phyloP scores from a whole-genome alignment of 2,888 invertebrate species.

The Aleiodes alternator region DNA sequence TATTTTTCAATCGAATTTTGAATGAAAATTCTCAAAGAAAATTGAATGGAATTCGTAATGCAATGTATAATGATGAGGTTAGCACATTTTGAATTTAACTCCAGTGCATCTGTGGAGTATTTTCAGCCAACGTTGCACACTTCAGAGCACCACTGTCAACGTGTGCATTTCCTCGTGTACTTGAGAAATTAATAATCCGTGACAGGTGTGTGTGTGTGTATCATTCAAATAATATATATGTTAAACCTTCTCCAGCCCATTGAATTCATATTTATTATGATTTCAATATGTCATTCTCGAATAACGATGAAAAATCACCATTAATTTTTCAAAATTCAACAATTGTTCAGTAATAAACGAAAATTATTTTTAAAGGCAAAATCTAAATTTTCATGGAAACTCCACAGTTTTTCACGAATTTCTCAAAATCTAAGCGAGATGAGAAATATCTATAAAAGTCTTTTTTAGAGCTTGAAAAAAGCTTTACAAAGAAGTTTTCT shows the following conservation, averaged over 20 bases:
- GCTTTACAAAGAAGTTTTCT: too few relatives aligned
- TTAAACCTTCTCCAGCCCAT: neutral
- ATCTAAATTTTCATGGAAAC: neutral
- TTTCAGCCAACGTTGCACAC: constrained; percentile 30
- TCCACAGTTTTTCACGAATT: neutral
- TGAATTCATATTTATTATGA: neutral
- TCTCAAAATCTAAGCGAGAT: neutral
- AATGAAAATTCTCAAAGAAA: neutral
- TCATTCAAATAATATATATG: neutral
- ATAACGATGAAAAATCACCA: too few relatives aligned
- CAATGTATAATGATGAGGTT: constrained; percentile 28
- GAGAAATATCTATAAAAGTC: neutral
- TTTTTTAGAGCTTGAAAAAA: neutral
- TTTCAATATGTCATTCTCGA: too few relatives aligned
- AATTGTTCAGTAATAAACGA: neutral
- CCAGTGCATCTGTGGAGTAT: constrained; percentile 1
- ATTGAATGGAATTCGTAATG: constrained; percentile 10
- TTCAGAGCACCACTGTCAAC: constrained; percentile 35
- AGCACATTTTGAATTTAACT: constrained; percentile 21
- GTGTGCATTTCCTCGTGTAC: constrained; percentile 52
- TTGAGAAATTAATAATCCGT: constrained; percentile 59
- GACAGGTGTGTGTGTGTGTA: constrained; percentile 38
- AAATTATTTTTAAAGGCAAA: neutral
- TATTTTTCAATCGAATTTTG: too few relatives aligned
- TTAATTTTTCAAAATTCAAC: neutral